Evolutionary conservation across 2,113 vertebrate species (phyloP).

Genomic region (Stictonetta naevosa): DNA sequence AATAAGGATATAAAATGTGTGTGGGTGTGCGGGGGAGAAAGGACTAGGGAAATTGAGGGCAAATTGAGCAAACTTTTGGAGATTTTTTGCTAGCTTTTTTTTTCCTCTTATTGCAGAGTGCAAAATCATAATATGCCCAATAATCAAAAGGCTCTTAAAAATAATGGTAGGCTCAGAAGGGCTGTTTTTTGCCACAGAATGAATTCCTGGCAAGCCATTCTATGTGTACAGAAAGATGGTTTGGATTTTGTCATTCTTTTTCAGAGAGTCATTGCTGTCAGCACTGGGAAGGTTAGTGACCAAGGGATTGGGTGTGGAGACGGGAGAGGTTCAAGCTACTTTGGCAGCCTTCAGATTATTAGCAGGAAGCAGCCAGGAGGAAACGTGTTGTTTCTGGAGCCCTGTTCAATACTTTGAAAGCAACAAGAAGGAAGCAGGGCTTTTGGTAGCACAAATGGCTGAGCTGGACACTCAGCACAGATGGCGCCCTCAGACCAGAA

Average conservation of each 20-base stretch:
- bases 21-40: not conserved
- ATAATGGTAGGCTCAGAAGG: constrained; percentile 15
- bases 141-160: constrained; percentile 43
- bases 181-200: constrained; percentile 26
- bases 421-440: not conserved
- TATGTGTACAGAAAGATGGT: constrained; percentile 19
- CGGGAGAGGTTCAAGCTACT: constrained; percentile 48
- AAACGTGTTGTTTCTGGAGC: constrained; percentile 33
- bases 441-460: not conserved
- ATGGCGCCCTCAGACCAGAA: not conserved
- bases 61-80: constrained; percentile 42
- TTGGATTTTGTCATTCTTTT: constrained; percentile 65
- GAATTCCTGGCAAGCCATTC: constrained; percentile 33
- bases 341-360: constrained; percentile 54
- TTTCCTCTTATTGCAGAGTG: not conserved
- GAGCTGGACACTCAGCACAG: not conserved
- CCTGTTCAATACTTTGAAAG: not conserved
- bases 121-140: not conserved
- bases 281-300: constrained; percentile 54
- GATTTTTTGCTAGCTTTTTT: not conserved
- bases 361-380: constrained; percentile 38
- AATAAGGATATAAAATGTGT: constrained; percentile 56
- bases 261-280: constrained; percentile 56
- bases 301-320: constrained; percentile 73
- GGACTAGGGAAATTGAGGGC: constrained; percentile 29